A percentile compares a stretch with the other conserved stretches of the same genome.
Evolutionary conservation across 2,888 invertebrate species (phyloP).

Genomic region (Lithodes maja): DNA sequence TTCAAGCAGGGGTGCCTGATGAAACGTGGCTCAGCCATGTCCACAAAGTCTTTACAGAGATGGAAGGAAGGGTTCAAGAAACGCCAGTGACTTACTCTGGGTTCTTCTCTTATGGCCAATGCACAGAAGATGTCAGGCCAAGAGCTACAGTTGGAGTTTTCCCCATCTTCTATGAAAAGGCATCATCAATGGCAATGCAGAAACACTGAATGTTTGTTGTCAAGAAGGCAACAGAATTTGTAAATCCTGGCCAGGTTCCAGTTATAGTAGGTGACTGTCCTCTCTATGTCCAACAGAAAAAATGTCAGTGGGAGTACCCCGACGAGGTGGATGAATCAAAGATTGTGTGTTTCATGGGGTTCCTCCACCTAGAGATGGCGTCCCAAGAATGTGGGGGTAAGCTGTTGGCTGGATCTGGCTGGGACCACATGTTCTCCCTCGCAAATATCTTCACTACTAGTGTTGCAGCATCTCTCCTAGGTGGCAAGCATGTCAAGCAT

Average conservation of each 20-base stretch:
- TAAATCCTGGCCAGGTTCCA: not conserved
- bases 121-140: no score
- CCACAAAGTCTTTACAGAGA: no score
- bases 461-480: constrained; percentile 17
- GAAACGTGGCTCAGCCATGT: no score
- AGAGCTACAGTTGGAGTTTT: no score
- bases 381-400: constrained; percentile 23
- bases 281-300: constrained; percentile 9
- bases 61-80: no score
- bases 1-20: no score
- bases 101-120: no score
- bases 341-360: not conserved
- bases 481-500: not conserved
- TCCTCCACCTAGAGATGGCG: not conserved
- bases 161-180: no score
- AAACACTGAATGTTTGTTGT: no score
- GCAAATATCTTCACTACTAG: not conserved
- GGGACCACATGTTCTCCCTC: constrained; percentile 8
- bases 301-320: constrained; percentile 21
- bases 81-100: no score
- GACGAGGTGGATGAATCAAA: constrained; percentile 20
- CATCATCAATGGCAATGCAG: no score
- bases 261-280: not conserved
- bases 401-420: constrained; percentile 10
- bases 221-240: no score